Evolutionary conservation across 2,113 vertebrate genomes (phyloP).

Genomic region (Drymodes brunneopygia): DNA sequence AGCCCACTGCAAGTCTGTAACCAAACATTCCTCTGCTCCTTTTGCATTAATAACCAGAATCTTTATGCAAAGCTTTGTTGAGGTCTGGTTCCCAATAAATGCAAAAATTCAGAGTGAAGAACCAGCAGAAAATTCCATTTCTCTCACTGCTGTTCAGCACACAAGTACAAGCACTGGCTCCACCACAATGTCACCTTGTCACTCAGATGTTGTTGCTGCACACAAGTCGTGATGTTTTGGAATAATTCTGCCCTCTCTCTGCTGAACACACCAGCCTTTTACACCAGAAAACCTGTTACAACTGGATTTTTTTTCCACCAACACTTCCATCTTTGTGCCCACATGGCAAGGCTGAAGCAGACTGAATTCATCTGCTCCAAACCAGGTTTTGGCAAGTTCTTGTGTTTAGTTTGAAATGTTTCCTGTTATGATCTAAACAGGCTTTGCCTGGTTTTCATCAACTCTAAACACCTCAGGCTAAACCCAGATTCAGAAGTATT

Average conservation of each 20-base stretch:
- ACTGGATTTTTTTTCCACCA: slow-evolving; percentile 15
- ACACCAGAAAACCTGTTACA: background rate
- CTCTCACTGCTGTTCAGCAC: background rate
- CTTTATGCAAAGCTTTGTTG: background rate
- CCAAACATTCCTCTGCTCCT: background rate
- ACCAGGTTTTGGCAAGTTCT: background rate
- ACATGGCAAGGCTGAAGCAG: background rate
- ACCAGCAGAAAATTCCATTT: background rate
- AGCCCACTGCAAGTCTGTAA: background rate
- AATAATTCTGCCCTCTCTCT: background rate
- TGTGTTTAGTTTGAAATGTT: background rate
- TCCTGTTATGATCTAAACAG: background rate
- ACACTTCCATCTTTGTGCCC: background rate
- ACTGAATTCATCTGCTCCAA: background rate
- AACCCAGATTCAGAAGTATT: background rate
- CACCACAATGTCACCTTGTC: slow-evolving; percentile 10
- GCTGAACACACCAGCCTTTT: background rate
- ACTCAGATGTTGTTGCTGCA: background rate
- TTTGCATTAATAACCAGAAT: background rate
- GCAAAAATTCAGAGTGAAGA: background rate
- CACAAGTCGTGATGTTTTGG: background rate
- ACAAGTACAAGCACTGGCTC: background rate
- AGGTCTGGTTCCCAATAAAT: background rate
- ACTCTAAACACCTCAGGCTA: background rate
- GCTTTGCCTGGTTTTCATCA: background rate